Conservation (phyloP, 2,113 vertebrate genomes). For the Peromyscus californicus region DNA sequence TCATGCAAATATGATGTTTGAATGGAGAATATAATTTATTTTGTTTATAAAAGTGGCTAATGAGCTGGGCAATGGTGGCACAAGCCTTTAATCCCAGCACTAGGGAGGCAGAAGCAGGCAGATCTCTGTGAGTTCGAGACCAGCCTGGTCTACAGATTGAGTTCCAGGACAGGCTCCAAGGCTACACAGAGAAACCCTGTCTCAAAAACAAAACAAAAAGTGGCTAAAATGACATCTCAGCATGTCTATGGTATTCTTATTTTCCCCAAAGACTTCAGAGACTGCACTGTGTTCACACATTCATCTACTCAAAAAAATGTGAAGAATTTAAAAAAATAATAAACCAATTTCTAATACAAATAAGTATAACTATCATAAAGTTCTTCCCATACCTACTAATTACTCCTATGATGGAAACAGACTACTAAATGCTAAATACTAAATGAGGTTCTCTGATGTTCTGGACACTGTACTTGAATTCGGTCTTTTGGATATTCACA, state of each 20-base stretch:
- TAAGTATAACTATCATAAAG: background rate
- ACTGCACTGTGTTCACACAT: background rate
- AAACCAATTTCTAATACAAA: background rate
- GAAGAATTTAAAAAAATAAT: background rate
- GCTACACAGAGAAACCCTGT: too few species aligned
- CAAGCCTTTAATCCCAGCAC: too few species aligned
- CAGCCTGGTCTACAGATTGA: too few species aligned
- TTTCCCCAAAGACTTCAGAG: background rate
- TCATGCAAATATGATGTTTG: background rate
- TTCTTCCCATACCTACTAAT: background rate
- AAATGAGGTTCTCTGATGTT: background rate
- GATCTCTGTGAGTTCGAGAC: too few species aligned
- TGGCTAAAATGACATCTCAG: background rate
- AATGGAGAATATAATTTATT: background rate
- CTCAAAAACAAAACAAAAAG: background rate
- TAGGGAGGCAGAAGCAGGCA: too few species aligned
- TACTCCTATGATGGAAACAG: background rate
- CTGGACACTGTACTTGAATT: background rate
- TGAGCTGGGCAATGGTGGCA: too few species aligned
- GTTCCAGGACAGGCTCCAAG: too few species aligned
- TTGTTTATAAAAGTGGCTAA: background rate
- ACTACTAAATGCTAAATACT: background rate
- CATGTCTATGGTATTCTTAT: background rate
- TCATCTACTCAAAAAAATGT: background rate
- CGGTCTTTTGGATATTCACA: background rate